Percentiles rank a stretch among this genome's conserved stretches.
Evolutionary conservation across 2,113 vertebrate genomes (phyloP).

Genomic region (Sinocyclocheilus anophthalmus): DNA sequence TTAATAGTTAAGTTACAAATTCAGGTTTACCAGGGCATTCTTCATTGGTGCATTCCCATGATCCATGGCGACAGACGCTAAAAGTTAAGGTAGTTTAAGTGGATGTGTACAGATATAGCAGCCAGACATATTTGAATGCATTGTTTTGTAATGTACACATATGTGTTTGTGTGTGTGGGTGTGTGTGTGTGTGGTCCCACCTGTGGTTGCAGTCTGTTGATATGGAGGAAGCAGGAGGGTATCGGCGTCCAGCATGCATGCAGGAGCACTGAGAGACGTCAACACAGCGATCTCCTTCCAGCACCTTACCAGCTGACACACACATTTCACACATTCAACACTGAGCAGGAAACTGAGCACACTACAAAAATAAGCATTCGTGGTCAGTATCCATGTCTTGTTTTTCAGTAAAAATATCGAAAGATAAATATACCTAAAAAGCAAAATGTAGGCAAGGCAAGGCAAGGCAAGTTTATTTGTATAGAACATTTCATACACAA

Average conservation of each 20-base stretch:
- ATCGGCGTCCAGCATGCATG: slow-evolving; percentile 84
- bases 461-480: no score
- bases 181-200: slow-evolving; percentile 67
- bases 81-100: slow-evolving; percentile 15
- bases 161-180: not conserved
- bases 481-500: no score
- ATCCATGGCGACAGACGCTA: slow-evolving; percentile 89
- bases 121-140: not conserved
- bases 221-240: slow-evolving; percentile 85
- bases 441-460: no score
- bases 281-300: slow-evolving; percentile 86
- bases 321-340: slow-evolving; percentile 42
- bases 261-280: slow-evolving; percentile 87
- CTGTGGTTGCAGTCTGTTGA: slow-evolving; percentile 88
- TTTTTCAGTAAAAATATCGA: not conserved
- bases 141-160: not conserved
- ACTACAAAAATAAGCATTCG: not conserved
- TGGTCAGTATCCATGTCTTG: not conserved
- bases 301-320: slow-evolving; percentile 83
- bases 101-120: not conserved
- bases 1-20: not conserved
- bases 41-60: slow-evolving; percentile 94
- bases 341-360: not conserved
- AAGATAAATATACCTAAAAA: not conserved
- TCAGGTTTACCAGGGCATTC: slow-evolving; percentile 86